phyloP scores from a whole-genome alignment of 53 echinoderm and acorn worm genomes.

The Stichopus horrens region DNA sequence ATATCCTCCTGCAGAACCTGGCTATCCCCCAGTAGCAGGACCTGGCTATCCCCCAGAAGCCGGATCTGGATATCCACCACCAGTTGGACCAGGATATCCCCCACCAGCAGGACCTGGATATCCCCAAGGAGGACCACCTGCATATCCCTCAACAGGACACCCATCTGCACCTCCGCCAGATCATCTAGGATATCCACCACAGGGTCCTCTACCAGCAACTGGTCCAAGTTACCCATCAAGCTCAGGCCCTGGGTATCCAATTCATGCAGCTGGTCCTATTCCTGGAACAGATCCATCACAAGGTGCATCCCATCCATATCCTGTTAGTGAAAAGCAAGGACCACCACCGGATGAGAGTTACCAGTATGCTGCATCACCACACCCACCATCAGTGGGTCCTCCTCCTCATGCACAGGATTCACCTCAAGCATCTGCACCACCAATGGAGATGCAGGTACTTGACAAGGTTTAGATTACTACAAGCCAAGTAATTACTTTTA shows the following conservation, averaged over 20 bases:
- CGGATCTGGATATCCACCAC: not conserved
- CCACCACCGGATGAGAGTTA: not conserved
- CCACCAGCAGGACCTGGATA: not conserved
- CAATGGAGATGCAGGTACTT: not conserved
- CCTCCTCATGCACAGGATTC: not conserved
- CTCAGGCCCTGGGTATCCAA: not conserved
- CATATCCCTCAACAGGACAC: not conserved
- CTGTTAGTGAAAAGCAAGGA: not conserved
- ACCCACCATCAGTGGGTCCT: not conserved
- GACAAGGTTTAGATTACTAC: too few species aligned
- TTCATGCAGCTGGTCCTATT: not conserved
- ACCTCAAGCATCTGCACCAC: not conserved
- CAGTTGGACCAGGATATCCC: constrained; percentile 4
- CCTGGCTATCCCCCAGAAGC: not conserved
- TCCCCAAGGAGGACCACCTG: not conserved
- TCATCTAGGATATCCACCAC: not conserved
- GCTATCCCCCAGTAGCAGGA: not conserved
- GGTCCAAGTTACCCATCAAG: not conserved
- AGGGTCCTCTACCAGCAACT: not conserved
- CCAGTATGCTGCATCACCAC: not conserved
- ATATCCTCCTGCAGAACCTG: not conserved
- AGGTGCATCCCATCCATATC: not conserved
- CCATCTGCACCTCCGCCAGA: not conserved
- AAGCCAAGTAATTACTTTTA: not conserved
- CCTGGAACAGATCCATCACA: not conserved